Base-by-base conservation (phyloP, 2,113 vertebrate genomes). In the Ondatra zibethicus region DNA sequence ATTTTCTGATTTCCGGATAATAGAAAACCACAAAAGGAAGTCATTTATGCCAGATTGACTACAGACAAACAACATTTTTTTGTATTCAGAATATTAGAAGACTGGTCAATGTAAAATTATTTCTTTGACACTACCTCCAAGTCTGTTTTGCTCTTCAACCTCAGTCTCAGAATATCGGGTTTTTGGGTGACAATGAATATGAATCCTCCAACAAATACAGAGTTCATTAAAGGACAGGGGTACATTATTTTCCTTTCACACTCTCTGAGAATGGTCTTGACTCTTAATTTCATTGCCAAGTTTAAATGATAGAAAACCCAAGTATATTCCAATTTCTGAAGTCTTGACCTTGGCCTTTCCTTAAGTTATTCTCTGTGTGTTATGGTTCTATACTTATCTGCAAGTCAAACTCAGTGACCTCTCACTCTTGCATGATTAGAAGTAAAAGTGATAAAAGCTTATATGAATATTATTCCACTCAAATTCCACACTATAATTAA, bases 401-500 rank as follows among this genome's bases (percentile, higher is more conserved):
- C n/a, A 95, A 81, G n/a, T 93, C 65, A 95, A 90, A 16, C 33
- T 92, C 39, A 29, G 23, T 94, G 80, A 66, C n/a, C 72, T 88
- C 75, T 88, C 23, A 75, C 96, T 95, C 45, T 1, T 78, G n/a
- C 36, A 45, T 85, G 76, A 80, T 80, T 85, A 96, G 50, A 93
- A 96, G 90, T 77, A 85, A 95, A 97, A 90, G 5, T 47, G 66
- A 29, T 80, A 63, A 13, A 85, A 85, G n/a, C 33, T 61, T 86
- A 73, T 89, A 13, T 92, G 45, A 97, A 93, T 91, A 87, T 58
- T 31, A 80, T 91, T 88, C 36, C 25, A 55, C 66, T 90, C 7
- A 88, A 84, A 78, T 90, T 93, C n/a, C 25, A 89, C 10, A 50
- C 55, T 21, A 42, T 93, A 94, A 97, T 97, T 93, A 91, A 97